Evolutionary conservation across 2,797 vertebrate species (phyloP), one percentile per base, ranked within the genome.

Genomic region (Enteromius trimaculatus): DNA sequence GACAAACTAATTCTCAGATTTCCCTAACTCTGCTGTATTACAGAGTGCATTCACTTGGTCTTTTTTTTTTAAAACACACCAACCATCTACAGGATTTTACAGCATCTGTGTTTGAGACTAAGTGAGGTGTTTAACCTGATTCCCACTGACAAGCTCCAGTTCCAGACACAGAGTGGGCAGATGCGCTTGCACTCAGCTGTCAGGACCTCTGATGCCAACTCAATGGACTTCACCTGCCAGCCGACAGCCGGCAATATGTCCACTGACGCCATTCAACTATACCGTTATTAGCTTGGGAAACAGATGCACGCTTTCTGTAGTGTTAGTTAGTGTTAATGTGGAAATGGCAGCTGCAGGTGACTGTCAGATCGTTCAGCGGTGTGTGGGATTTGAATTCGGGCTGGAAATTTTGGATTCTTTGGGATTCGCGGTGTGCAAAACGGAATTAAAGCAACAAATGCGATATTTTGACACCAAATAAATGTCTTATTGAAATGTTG

Each of bases 61-160:
- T 79, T 82, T 44, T 84, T 34, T 77, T 21, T 78, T 21, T 2
- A 1, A 83, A 83, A 83, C 87, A 66, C 78, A 88, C 90, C 89
- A 92, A 92, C 90, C 88, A 93, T 92, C 88, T 90, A 87, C 82
- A 88, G 82, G 84, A 84, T 80, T 79, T 85, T 83, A 77, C 81
- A 86, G 85, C 90, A 91, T 92, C 88, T 91, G 87, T 39, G 58
- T 90, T 71, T 87, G 88, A 85, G 64, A 64, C 76, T 86, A 91
- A 92, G 85, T 86, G 87, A 89, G 79, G 76, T 74, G 42, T 88
- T 88, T 90, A 79, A 80, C 47, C 85, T 87, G 86, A 90, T 89
- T 84, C 89, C 87, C 82, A 44, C 75, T 86, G 90, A 93, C 91
- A 91, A 89, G 90, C 83, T 39, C 55, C 75, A 80, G 74, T 80